Conservation (phyloP, 2,113 vertebrate genomes). For the Hippolais icterina region DNA sequence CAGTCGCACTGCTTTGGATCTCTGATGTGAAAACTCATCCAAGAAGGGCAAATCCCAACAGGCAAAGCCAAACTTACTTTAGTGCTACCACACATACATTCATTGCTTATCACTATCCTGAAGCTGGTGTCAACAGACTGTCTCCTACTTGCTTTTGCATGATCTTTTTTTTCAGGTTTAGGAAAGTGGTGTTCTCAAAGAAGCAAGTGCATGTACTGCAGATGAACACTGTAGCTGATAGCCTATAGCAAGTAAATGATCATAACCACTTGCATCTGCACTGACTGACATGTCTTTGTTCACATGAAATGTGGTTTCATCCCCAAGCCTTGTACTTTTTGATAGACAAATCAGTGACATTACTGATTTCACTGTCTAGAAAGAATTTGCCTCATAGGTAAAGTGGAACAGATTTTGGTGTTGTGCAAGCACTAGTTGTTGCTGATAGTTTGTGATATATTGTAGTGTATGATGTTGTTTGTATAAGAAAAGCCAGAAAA, state of each 20-base stretch:
- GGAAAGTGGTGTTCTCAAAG: background rate
- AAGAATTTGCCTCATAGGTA: background rate
- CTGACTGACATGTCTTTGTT: background rate
- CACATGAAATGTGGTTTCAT: background rate
- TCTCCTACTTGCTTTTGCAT: background rate
- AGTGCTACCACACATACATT: background rate
- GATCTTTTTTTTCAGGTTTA: background rate
- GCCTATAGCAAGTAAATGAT: background rate
- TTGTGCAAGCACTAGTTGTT: background rate
- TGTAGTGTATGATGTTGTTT: background rate
- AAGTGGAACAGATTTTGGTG: background rate
- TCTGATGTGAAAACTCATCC: background rate
- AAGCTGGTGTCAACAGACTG: background rate
- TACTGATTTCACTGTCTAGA: background rate
- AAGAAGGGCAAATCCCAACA: background rate
- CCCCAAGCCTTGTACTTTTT: background rate
- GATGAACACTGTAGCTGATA: background rate
- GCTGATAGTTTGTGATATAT: background rate
- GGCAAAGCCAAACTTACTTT: background rate
- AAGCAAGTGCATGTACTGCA: background rate
- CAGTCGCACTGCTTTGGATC: rapidly evolving
- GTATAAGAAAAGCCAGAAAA: background rate
- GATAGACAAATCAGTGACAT: background rate
- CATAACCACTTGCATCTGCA: background rate
- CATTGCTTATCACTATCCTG: background rate